Evolutionary conservation across 2,797 vertebrate genomes (phyloP), one percentile per base, ranked within the genome.

Genomic region (Acrossocheilus fasciatus): DNA sequence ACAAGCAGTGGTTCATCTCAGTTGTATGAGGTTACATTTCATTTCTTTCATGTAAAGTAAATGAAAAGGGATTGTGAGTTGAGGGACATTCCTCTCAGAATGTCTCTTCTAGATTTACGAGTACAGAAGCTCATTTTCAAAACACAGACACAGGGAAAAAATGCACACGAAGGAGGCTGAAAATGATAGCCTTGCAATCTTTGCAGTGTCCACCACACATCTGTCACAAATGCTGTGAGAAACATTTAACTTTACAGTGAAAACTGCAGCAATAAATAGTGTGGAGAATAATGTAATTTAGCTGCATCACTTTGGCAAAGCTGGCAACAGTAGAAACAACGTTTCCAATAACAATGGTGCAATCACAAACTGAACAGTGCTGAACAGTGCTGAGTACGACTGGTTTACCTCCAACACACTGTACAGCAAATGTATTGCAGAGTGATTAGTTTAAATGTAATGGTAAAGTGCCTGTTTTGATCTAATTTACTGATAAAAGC

Each of bases 201-300:
- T 87, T 52, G 85, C 83, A 66, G 86, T 77, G 84, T 84, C 9
- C 59, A 72, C 87, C 50, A 52, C 52, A 85, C 77, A 86, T 88
- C 70, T 68, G 66, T 68, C 66, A 34, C 66, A 68, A 75, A 85
- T 45, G 50, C n/a, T 52, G 76, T 52, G 74, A 84, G 87, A 59
- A 45, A 83, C 9, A 66, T 7, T 76, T 41, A 86, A 86, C 83
- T 89, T 86, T 84, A 79, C 88, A 88, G 83, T 79, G 75, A 90
- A 89, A 87, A 79, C 66, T 68, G 81, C 83, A 68, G 76, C 43
- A 85, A 92, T 91, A 91, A 92, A 91, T 91, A 57, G 89, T 83
- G 86, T 86, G 87, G 70, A 87, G 84, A 50, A 62, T 54, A 77
- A 90, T 90, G 89, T 91, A 91, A 92, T 93, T 93, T 89, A 88